A percentile compares a stretch with the other conserved stretches of the same genome.
Evolutionary conservation across 2,113 vertebrate species (phyloP).

Genomic region (Nannospalax galili): DNA sequence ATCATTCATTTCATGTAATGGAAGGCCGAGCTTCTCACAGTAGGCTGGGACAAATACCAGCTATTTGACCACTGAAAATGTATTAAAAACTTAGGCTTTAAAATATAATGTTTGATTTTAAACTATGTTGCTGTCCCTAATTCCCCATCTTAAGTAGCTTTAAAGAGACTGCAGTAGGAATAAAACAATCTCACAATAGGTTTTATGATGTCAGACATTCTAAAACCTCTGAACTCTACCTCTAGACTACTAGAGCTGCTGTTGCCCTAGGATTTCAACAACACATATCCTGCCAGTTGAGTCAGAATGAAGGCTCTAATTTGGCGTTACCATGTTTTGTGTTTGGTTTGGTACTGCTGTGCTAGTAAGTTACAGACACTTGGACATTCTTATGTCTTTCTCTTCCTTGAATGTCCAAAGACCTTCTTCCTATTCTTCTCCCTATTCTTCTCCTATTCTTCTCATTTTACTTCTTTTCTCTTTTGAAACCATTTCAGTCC

Average conservation of each 20-base stretch:
- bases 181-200: not conserved
- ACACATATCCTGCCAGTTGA: not conserved
- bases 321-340: not conserved
- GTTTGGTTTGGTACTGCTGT: not conserved
- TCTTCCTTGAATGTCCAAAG: not conserved
- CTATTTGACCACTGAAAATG: not conserved
- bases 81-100: not conserved
- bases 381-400: not conserved
- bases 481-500: not conserved
- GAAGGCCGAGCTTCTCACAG: not conserved
- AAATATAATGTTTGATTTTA: conserved; percentile 4
- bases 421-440: not conserved
- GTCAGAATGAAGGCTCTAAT: not conserved
- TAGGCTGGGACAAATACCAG: not conserved
- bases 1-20: not conserved
- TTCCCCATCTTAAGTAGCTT: not conserved
- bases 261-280: not conserved
- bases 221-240: not conserved
- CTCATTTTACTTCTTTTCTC: not conserved
- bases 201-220: conserved; percentile 25
- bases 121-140: not conserved
- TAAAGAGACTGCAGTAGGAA: not conserved
- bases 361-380: not conserved
- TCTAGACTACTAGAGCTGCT: not conserved
- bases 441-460: no score